A percentile compares a stretch with the other conserved stretches of the same genome.
Conservation (phyloP, 2,888 invertebrate species). For the Polydrusus tereticollis region DNA sequence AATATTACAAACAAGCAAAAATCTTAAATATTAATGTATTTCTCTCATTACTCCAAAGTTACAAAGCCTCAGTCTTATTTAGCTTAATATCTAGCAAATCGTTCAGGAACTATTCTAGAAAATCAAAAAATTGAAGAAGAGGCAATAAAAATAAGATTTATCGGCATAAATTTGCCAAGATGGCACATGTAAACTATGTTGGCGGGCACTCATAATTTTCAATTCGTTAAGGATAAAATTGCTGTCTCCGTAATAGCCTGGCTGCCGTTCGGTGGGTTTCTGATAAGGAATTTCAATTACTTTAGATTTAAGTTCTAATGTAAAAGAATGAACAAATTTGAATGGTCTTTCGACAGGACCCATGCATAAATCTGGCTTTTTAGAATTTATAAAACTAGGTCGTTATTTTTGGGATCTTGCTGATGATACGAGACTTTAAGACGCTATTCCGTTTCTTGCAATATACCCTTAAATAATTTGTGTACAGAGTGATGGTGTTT, state of each 20-base stretch:
- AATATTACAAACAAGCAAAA: no score
- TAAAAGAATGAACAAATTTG: slow-evolving; percentile 36
- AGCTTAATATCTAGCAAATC: no score
- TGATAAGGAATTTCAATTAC: slow-evolving; percentile 49
- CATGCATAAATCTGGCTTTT: slow-evolving; percentile 4
- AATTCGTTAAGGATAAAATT: slow-evolving; percentile 16
- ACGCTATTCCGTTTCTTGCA: no score
- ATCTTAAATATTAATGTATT: no score
- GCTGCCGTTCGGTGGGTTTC: slow-evolving; percentile 31
- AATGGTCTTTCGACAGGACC: slow-evolving; percentile 7
- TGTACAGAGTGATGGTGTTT: no score
- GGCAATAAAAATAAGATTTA: neutral
- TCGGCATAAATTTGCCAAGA: neutral
- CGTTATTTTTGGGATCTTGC: neutral
- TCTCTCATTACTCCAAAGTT: no score
- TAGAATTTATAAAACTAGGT: neutral
- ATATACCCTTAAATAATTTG: no score
- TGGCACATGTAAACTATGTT: slow-evolving; percentile 12
- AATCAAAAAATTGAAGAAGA: neutral
- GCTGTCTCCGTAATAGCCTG: slow-evolving; percentile 18
- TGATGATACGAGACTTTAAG: no score
- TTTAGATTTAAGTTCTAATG: slow-evolving; percentile 34
- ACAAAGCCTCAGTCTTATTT: no score
- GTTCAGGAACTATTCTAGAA: neutral
- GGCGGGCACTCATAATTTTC: slow-evolving; percentile 17